phyloP scores from a whole-genome alignment of 2,797 vertebrate genomes.

The Epinephelus awoara region DNA sequence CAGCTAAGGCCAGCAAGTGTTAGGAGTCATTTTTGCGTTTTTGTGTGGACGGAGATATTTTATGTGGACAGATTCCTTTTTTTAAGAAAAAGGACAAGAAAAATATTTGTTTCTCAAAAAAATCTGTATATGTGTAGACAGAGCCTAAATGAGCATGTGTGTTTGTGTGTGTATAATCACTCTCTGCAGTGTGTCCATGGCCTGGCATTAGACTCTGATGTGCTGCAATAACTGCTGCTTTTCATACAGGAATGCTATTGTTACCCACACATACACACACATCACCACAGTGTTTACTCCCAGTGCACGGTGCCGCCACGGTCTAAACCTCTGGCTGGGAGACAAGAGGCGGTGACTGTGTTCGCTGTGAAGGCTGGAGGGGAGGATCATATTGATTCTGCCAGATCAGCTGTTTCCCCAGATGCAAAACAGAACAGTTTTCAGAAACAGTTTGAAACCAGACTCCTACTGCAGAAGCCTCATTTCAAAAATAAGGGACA shows the following conservation, averaged over 20 bases:
- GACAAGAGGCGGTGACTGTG: constrained; percentile 49
- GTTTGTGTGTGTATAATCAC: no score
- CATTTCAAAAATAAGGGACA: neutral
- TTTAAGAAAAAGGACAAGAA: no score
- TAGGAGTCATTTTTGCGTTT: no score
- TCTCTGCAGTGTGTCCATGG: neutral
- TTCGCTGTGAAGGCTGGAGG: constrained; percentile 28
- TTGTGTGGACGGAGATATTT: no score
- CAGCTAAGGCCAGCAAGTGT: no score
- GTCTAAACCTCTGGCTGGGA: constrained; percentile 59
- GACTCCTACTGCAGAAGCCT: neutral
- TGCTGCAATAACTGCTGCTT: constrained; percentile 53
- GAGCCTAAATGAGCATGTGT: neutral
- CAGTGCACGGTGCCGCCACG: constrained; percentile 27
- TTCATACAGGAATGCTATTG: constrained; percentile 63
- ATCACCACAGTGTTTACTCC: constrained; percentile 65
- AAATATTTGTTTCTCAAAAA: no score
- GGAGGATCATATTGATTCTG: constrained; percentile 45
- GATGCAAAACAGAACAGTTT: neutral
- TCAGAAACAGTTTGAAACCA: constrained; percentile 4
- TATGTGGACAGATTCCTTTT: no score
- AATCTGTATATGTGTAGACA: no score
- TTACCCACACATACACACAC: constrained; percentile 55
- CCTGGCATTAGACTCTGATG: constrained; percentile 26
- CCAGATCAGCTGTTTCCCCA: constrained; percentile 54